Conservation (phyloP, 2,888 invertebrate genomes). For the Drosophila cyrtoloma region DNA sequence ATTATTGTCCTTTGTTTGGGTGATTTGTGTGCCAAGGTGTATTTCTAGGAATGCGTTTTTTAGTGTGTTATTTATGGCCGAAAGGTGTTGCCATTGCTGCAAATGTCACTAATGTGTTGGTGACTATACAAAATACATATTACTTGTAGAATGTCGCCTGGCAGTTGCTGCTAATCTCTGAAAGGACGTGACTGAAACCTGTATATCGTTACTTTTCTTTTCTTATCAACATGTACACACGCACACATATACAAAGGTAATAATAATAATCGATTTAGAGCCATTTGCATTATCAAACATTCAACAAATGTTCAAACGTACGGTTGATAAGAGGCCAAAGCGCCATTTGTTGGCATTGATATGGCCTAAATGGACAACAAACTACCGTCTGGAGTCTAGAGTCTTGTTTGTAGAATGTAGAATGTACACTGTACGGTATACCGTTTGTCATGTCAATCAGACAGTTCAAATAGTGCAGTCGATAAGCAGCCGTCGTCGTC, state of each 20-base stretch:
- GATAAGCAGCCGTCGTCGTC: constrained; percentile 68
- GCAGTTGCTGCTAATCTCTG: constrained; percentile 9
- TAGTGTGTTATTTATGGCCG: constrained; percentile 59
- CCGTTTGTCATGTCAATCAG: constrained; percentile 56
- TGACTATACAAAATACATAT: constrained; percentile 5
- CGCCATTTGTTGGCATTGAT: constrained; percentile 24
- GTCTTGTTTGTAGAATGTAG: constrained; percentile 2
- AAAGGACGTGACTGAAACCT: constrained; percentile 41
- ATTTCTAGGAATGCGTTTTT: constrained; percentile 55
- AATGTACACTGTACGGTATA: constrained; percentile 17
- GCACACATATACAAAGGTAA: constrained; percentile 35
- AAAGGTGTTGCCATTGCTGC: constrained; percentile 63
- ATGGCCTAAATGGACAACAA: constrained; percentile 25
- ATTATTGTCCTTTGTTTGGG: constrained; percentile 54
- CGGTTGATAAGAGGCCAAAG: constrained; percentile 26
- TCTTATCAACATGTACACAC: constrained; percentile 41
- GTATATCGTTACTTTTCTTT: constrained; percentile 7
- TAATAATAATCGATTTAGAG: constrained; percentile 23
- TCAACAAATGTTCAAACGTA: constrained; percentile 20
- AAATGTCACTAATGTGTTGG: constrained; percentile 33
- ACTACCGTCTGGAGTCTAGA: constrained; percentile 35
- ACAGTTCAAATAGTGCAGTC: constrained; percentile 51
- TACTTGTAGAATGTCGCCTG: constrained; percentile 17
- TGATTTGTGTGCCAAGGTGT: constrained; percentile 38
- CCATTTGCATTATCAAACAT: constrained; percentile 43